phyloP scores from a whole-genome alignment of 2,113 vertebrate species.

The Malurus cyaneus region DNA sequence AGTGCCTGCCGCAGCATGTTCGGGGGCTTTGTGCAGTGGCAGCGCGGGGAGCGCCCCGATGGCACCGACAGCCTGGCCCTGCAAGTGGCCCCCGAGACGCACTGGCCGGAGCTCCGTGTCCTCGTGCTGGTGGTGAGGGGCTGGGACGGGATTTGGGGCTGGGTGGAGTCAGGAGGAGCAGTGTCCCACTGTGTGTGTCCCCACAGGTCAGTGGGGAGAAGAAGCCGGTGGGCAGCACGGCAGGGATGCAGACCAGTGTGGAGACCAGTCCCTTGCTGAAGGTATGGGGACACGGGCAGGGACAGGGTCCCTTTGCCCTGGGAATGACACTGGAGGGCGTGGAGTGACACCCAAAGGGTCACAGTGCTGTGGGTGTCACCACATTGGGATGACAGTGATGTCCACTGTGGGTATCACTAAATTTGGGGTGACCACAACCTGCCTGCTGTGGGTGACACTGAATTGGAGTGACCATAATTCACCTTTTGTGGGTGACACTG shows the following conservation, averaged over 20 bases:
- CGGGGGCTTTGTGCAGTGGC: constrained; percentile 94
- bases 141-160: rapidly evolving
- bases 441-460: rapidly evolving
- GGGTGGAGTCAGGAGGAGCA: background rate
- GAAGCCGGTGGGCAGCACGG: constrained; percentile 86
- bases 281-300: constrained; percentile 53
- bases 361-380: rapidly evolving
- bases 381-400: rapidly evolving
- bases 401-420: background rate
- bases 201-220: constrained; percentile 84
- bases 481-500: background rate
- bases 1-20: constrained; percentile 92
- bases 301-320: background rate
- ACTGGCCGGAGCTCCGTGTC: constrained; percentile 91
- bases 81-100: constrained; percentile 85
- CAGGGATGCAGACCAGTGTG: constrained; percentile 92
- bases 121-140: constrained; percentile 89
- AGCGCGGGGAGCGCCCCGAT: constrained; percentile 80
- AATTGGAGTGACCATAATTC: background rate
- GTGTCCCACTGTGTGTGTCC: background rate
- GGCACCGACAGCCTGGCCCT: constrained; percentile 90
- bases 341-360: background rate
- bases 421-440: too few relatives aligned
- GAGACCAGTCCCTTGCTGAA: constrained; percentile 87
- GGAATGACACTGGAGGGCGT: background rate